Evolutionary conservation across 2,888 invertebrate species (phyloP).

Genomic region (Thecophora atra): DNA sequence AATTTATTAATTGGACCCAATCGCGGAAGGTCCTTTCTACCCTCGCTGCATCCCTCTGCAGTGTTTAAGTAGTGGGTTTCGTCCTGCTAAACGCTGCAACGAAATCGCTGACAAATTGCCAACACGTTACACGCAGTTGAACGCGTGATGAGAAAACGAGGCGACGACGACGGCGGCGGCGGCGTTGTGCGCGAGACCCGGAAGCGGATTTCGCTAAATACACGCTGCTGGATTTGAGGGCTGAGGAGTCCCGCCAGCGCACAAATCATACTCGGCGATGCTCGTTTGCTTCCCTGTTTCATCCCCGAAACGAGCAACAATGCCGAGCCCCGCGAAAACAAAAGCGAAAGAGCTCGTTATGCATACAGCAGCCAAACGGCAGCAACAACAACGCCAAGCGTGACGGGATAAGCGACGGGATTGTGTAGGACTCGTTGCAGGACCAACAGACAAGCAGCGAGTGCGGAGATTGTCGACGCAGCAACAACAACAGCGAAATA

Average conservation of each 20-base stretch:
- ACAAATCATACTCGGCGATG: too few species aligned
- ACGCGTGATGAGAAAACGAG: slow-evolving; percentile 45
- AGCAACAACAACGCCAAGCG: not conserved
- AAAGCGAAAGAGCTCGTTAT: slow-evolving; percentile 43
- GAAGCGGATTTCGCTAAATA: slow-evolving; percentile 40
- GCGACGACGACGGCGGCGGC: too few species aligned
- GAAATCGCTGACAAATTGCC: slow-evolving; percentile 67
- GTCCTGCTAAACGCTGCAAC: slow-evolving; percentile 56
- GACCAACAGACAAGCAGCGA: slow-evolving; percentile 24
- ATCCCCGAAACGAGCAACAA: slow-evolving; percentile 38
- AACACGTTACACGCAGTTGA: slow-evolving; percentile 67
- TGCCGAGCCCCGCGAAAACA: slow-evolving; percentile 39
- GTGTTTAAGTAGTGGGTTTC: slow-evolving; percentile 11
- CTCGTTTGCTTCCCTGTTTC: slow-evolving; percentile 6
- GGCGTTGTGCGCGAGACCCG: slow-evolving; percentile 30
- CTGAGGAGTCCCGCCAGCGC: not conserved
- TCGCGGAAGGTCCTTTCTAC: slow-evolving; percentile 12
- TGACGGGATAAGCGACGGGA: slow-evolving; percentile 28
- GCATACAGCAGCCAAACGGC: slow-evolving; percentile 34
- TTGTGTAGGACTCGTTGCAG: slow-evolving; percentile 25
- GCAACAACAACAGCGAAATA: slow-evolving; percentile 48
- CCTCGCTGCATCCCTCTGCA: not conserved
- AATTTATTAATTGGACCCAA: slow-evolving; percentile 61
- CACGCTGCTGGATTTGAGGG: slow-evolving; percentile 9
- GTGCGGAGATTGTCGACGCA: slow-evolving; percentile 39